Percentiles rank a stretch among this genome's conserved stretches.
Evolutionary conservation across 2,797 vertebrate species (phyloP).

Genomic region (Ctenopoma kingsleyae): DNA sequence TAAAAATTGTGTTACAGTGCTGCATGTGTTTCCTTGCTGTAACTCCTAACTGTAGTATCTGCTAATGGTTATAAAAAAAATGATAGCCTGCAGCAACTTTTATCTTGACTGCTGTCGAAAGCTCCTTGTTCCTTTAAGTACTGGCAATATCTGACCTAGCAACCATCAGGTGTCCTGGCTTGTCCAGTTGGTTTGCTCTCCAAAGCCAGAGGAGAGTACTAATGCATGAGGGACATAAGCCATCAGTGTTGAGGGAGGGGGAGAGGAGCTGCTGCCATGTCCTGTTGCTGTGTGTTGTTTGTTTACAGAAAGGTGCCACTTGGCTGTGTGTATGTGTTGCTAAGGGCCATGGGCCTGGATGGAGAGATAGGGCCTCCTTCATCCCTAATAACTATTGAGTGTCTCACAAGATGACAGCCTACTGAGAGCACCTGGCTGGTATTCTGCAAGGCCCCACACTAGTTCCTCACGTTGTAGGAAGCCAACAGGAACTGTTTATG

Average conservation of each 20-base stretch:
- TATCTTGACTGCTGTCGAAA: slow-evolving; percentile 39
- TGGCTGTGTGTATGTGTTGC: slow-evolving; percentile 74
- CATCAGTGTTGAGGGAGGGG: slow-evolving; percentile 64
- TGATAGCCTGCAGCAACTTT: slow-evolving; percentile 32
- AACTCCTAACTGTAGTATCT: slow-evolving; percentile 12
- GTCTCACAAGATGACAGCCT: slow-evolving; percentile 77
- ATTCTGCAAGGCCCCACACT: slow-evolving; percentile 27
- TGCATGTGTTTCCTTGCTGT: slow-evolving; percentile 16
- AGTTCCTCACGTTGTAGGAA: slow-evolving; percentile 30
- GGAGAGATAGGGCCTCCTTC: slow-evolving; percentile 70
- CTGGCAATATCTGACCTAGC: slow-evolving; percentile 60
- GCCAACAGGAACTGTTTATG: slow-evolving; percentile 33
- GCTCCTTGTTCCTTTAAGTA: slow-evolving; percentile 50
- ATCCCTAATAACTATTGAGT: slow-evolving; percentile 79
- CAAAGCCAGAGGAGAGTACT: slow-evolving; percentile 55
- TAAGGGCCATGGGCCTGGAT: slow-evolving; percentile 71
- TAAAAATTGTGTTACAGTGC: not conserved
- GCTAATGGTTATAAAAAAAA: slow-evolving; percentile 17
- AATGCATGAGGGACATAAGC: slow-evolving; percentile 60
- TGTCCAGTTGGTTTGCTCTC: slow-evolving; percentile 48
- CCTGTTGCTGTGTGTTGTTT: slow-evolving; percentile 74
- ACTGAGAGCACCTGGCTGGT: slow-evolving; percentile 78
- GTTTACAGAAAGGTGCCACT: slow-evolving; percentile 84
- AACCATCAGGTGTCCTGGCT: slow-evolving; percentile 65
- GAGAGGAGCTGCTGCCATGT: slow-evolving; percentile 55